Evolutionary conservation across 2,113 vertebrate species (phyloP).

Genomic region (Eretmochelys imbricata): DNA sequence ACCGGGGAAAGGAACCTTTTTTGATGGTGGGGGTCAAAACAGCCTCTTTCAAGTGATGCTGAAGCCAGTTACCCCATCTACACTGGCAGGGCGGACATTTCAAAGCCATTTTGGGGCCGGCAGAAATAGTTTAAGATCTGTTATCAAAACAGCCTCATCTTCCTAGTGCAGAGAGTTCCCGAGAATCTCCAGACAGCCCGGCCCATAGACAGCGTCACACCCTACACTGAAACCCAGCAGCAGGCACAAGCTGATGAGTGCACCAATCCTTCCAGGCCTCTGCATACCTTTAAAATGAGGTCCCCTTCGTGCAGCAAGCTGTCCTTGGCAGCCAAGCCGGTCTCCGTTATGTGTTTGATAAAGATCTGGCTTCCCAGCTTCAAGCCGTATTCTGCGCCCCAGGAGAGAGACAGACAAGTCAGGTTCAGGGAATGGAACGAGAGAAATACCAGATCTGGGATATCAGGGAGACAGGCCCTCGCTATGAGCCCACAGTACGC

Average conservation of each 20-base stretch:
- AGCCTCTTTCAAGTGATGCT: not conserved
- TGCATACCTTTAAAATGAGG: slow-evolving; percentile 91
- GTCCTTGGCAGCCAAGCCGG: slow-evolving; percentile 87
- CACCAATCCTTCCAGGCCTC: fast-evolving
- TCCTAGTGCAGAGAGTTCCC: not conserved
- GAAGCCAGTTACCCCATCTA: not conserved
- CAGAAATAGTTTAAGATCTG: not conserved
- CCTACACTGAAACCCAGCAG: not conserved
- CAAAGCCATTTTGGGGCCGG: not conserved
- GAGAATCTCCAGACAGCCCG: not conserved
- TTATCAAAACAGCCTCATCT: not conserved
- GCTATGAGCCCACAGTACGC: not conserved
- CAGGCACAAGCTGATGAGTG: not conserved
- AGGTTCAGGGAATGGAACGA: not conserved
- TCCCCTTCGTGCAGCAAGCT: slow-evolving; percentile 92
- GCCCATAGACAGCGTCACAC: not conserved
- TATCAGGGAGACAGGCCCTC: not conserved
- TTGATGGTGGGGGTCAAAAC: not conserved
- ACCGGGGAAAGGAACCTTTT: not conserved
- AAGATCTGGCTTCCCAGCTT: slow-evolving; percentile 98
- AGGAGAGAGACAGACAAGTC: slow-evolving; percentile 8
- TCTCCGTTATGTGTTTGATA: slow-evolving; percentile 95
- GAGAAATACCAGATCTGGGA: not conserved
- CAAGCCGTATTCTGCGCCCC: slow-evolving; percentile 91
- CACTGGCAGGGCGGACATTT: not conserved